Conservation (phyloP, 2,888 invertebrate species). For the Tipula helvola region DNA sequence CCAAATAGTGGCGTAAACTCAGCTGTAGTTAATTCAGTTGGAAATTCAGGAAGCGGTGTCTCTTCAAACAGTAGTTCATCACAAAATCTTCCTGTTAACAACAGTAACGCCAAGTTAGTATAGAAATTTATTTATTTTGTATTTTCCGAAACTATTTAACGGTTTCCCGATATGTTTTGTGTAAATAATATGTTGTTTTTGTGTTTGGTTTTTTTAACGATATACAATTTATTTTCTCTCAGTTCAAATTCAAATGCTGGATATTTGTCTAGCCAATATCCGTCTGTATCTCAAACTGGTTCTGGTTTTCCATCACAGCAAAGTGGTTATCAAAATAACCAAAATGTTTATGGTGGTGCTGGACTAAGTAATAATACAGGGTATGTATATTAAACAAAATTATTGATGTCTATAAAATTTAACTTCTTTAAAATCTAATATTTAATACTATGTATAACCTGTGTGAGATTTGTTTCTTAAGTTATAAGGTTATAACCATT, state of each 20-base stretch:
- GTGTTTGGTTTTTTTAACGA: slow-evolving; percentile 9
- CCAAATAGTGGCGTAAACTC: background rate
- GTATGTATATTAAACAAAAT: slow-evolving; percentile 25
- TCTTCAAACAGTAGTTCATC: slow-evolving; percentile 25
- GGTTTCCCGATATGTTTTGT: background rate
- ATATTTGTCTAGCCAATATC: slow-evolving; percentile 29
- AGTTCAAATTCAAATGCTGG: slow-evolving; percentile 36
- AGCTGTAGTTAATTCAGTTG: background rate
- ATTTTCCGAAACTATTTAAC: background rate
- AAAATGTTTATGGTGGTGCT: slow-evolving; percentile 36
- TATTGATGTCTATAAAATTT: background rate
- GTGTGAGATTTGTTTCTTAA: background rate
- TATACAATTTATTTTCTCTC: slow-evolving; percentile 14
- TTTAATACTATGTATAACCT: background rate
- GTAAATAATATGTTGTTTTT: slow-evolving; percentile 1
- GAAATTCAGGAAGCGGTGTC: slow-evolving; percentile 20
- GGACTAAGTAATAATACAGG: slow-evolving; percentile 33
- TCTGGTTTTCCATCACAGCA: slow-evolving; percentile 36
- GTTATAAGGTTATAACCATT: background rate
- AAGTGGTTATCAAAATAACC: slow-evolving; percentile 36
- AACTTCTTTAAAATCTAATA: background rate
- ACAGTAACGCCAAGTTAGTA: slow-evolving; percentile 30
- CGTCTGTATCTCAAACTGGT: slow-evolving; percentile 24
- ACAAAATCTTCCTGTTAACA: slow-evolving; percentile 34
- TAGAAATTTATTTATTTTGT: background rate